Percentiles rank a stretch among this genome's conserved stretches.
Evolutionary conservation across 2,888 invertebrate genomes (phyloP).

Genomic region (Erpobdella octoculata): DNA sequence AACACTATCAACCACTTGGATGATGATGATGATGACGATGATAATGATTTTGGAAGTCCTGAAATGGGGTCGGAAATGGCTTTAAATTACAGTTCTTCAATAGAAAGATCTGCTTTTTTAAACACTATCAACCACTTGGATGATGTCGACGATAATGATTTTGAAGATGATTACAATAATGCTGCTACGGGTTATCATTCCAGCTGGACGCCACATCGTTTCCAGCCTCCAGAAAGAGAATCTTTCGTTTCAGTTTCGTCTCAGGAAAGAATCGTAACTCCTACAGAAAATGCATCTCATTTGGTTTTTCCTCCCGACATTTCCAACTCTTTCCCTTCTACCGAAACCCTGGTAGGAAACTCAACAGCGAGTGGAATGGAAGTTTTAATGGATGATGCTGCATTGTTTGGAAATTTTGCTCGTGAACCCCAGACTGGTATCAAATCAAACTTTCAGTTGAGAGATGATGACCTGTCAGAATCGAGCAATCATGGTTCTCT

Average conservation of each 20-base stretch:
- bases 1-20: neutral
- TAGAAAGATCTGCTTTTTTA: neutral
- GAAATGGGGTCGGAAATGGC: neutral
- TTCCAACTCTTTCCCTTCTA: neutral
- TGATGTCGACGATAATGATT: neutral
- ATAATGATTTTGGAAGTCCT: neutral
- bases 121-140: neutral
- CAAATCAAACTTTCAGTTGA: too few species aligned
- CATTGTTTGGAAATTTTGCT: neutral
- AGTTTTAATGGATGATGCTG: neutral
- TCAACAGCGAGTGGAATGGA: neutral
- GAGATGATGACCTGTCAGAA: too few species aligned
- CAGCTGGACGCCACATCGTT: too few species aligned
- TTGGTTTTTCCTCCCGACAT: neutral
- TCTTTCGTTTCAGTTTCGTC: too few species aligned
- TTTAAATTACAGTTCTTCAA: neutral
- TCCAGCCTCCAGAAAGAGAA: neutral
- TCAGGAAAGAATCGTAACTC: neutral
- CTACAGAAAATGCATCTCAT: neutral
- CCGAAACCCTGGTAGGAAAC: neutral
- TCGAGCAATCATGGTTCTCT: too few species aligned
- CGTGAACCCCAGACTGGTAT: too few species aligned
- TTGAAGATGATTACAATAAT: neutral
- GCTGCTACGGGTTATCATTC: too few species aligned
- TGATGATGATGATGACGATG: neutral